Evolutionary conservation across 2,797 vertebrate species (phyloP).

Genomic region (Parauchenoglanis punctatus): DNA sequence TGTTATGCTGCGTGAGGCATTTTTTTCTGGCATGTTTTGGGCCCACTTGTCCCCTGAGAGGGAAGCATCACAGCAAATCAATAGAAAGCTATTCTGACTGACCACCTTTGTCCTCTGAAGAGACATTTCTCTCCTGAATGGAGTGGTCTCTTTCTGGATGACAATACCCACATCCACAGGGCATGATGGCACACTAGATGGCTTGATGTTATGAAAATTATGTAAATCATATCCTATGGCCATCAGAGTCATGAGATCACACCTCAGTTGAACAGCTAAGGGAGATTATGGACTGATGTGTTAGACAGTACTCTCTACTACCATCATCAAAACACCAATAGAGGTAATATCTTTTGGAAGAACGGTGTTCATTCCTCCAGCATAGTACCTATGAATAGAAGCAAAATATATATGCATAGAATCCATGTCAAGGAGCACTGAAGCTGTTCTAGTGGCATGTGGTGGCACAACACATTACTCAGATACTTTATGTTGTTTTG

Average conservation of each 20-base stretch:
- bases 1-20: background rate
- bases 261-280: background rate
- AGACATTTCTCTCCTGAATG: background rate
- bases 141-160: background rate
- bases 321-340: background rate
- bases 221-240: background rate
- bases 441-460: background rate
- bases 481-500: background rate
- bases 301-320: background rate
- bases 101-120: background rate
- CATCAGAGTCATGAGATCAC: background rate
- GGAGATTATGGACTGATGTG: background rate
- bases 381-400: background rate
- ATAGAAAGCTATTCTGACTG: background rate
- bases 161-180: background rate
- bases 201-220: background rate
- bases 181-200: background rate
- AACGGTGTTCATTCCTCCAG: background rate
- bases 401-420: no score
- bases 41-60: background rate
- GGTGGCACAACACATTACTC: background rate
- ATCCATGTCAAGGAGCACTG: background rate
- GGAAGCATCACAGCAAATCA: background rate
- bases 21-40: slow-evolving; percentile 26
- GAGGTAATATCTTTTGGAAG: background rate